These are phyloP conservation scores for Euspilapteryx auroguttella DNA, from an alignment of 2,888 invertebrate species.

Conservation along the genomic window DNA sequence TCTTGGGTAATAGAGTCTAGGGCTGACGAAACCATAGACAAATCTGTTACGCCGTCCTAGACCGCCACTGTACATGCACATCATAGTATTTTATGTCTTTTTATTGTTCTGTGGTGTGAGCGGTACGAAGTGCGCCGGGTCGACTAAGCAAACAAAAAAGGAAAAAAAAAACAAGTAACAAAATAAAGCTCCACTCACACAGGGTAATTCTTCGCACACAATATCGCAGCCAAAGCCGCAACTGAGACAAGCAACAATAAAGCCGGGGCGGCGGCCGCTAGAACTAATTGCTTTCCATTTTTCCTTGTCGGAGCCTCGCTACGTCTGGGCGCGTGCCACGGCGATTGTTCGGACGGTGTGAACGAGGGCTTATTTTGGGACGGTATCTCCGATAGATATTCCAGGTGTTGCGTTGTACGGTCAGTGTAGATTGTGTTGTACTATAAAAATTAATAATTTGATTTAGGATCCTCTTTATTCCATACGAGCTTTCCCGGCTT, in stretches of 20 bases:
- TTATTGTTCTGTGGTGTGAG: no score
- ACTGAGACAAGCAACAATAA: constrained; percentile 67
- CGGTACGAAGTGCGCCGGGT: neutral
- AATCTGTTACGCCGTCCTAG: no score
- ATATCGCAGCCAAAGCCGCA: constrained; percentile 67
- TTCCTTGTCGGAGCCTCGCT: constrained; percentile 67
- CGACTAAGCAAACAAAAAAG: constrained; percentile 4
- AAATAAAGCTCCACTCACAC: no score
- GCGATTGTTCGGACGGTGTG: constrained; percentile 8
- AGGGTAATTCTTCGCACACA: no score
- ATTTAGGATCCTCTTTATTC: no score
- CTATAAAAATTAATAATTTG: constrained; percentile 15
- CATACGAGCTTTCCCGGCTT: no score
- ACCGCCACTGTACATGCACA: no score
- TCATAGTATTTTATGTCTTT: no score
- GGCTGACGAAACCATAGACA: no score
- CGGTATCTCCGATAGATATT: constrained; percentile 25
- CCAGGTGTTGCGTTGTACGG: constrained; percentile 27
- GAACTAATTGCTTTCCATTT: constrained; percentile 69
- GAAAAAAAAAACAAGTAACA: no score
- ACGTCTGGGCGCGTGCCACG: constrained; percentile 66
- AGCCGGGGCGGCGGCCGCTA: constrained; percentile 71
- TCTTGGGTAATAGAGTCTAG: no score
- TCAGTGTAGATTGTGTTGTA: constrained; percentile 42
- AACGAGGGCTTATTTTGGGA: constrained; percentile 8